Evolutionary conservation across 2,888 invertebrate genomes (phyloP), one percentile per base, ranked within the genome.

Genomic region (Callyntrura guangdongensis): DNA sequence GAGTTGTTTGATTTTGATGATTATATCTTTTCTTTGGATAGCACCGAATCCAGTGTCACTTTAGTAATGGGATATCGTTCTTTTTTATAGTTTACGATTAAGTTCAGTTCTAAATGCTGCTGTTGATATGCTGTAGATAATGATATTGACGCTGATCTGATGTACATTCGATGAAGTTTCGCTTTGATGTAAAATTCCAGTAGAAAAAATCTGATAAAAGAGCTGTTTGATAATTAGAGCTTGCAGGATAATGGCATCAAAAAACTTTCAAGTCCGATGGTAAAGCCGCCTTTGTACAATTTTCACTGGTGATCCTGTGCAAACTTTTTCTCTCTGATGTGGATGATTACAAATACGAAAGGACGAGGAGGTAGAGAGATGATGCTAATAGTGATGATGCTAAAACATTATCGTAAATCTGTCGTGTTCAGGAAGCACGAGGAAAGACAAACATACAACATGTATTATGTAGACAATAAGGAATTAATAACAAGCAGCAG

Each of bases 341-440:
- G n/a, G 77, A 77, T 77, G 77, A 77, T 77, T 25, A 77, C 36
- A 36, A 36, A 4, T 36, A 36, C 3, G 36, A 36, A 36, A 36
- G 36, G 36, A 36, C 14, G 14, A 27, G 53, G 53, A 77, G 36
- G 69, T 17, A 45, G 77, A 45, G 22, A 53, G 77, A 77, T 49
- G 77, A 53, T 64, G 27, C 36, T 20, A 25, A 25, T 25, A 6
- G 47, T 72, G 72, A n/a, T 87, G 45, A 83, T 83, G 59, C 27
- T 17, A 83, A 77, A 61, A 20, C 83, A 89, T 74, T 83, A 88
- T 88, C 82, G 82, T 88, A 88, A 88, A 88, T 88, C 88, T 82
- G 82, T 84, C 89, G 59, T 56, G 25, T 84, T 82, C 89, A 89
- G 81, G 81, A 82, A 69, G 81, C 79, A 79, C 67, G 22, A 47